These are phyloP conservation scores for Apocheima hispidaria DNA, from an alignment of 2,888 invertebrate species.

Conservation along the genomic window DNA sequence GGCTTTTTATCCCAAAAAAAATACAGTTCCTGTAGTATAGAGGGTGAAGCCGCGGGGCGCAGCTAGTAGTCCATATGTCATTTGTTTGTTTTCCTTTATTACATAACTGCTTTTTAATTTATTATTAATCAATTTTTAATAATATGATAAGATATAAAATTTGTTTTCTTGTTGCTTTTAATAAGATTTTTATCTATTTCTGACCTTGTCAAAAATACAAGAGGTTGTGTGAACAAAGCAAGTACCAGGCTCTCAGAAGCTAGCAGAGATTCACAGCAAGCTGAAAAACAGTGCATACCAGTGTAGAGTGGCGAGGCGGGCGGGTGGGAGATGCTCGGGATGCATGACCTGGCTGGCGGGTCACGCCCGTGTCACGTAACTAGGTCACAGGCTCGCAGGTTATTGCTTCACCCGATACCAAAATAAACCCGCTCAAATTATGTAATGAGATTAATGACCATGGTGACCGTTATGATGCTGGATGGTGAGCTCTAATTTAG, in stretches of 20 bases:
- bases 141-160: background rate
- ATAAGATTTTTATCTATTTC: background rate
- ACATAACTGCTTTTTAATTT: no score
- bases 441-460: constrained; percentile 19
- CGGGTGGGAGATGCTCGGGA: constrained; percentile 29
- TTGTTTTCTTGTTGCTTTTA: background rate
- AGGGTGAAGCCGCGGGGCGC: no score
- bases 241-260: constrained; percentile 28
- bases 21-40: no score
- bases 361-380: constrained; percentile 75
- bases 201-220: background rate
- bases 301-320: constrained; percentile 37
- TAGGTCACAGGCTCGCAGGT: constrained; percentile 79
- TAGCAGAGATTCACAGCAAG: constrained; percentile 45
- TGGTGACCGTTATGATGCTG: background rate
- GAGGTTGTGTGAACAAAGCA: background rate
- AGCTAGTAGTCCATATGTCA: no score
- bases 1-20: no score
- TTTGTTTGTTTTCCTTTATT: no score
- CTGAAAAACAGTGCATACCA: constrained; percentile 39
- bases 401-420: constrained; percentile 67
- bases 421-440: constrained; percentile 68
- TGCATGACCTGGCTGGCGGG: constrained; percentile 74
- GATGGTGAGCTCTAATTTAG: background rate
- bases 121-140: no score